Evolutionary conservation across 2,888 invertebrate species (phyloP), one percentile per base, ranked within the genome.

Genomic region (Dorcus hopei): DNA sequence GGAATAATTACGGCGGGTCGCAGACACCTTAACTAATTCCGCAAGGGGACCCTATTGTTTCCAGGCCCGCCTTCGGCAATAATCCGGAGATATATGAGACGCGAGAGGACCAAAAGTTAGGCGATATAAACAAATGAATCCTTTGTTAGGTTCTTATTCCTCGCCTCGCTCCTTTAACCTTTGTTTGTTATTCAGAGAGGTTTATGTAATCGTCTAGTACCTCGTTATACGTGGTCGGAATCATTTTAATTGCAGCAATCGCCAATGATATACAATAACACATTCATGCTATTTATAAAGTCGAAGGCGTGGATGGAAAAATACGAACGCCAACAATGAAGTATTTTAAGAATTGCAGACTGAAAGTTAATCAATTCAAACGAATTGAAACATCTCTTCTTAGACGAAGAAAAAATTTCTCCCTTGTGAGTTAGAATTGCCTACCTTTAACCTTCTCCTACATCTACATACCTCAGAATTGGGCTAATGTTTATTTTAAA

Each of bases 1-100:
- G 62, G 67, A 65, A 66, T 66, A 66, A 66, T 65, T 66, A 63
- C 60, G 59, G 40, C 49, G 57, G 49, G 59, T 49, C 42, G 49
- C 48, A 55, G 61, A 54, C 54, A 57, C 59, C 59, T 59, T 53
- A 59, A 57, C 56, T 61, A 61, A 62, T 62, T 59, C 59, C 42
- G 45, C 39, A 40, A 51, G 50, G 41, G 33, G 43, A 54, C 41
- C 19, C 45, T 54, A 58, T 58, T 58, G 58, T 58, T 54, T 58
- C 50, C 40, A 50, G 57, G 49, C 23, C 40, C 42, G 49, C 53
- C 54, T 50, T 50, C 49, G 50, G 54, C 58, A 50, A 54, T 54
- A 58, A 58, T 54, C 50, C 49, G 33, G 43, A 49, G 40, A 50
- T 58, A 54, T 54, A 53, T 40, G 52, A 47, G 52, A 52, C 54